phyloP scores from a whole-genome alignment of 2,113 vertebrate genomes.

The Callorhinus ursinus region DNA sequence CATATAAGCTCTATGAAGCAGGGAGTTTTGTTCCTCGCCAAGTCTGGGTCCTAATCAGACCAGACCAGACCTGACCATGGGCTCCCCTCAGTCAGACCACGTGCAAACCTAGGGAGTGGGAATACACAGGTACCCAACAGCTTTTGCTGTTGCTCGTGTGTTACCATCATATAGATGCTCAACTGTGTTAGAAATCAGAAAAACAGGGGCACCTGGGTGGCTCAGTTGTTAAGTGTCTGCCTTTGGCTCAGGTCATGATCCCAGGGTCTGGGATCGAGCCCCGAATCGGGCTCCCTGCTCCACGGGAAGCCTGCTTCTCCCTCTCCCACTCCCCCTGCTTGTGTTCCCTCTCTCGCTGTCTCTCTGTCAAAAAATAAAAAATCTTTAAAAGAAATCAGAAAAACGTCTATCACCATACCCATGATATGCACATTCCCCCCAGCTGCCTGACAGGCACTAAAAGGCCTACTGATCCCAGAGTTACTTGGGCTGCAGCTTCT shows the following conservation, averaged over 20 bases:
- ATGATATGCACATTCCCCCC: not conserved
- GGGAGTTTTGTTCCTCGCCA: not conserved
- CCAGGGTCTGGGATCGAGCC: no score
- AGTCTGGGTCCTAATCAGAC: not conserved
- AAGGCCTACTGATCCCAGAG: not conserved
- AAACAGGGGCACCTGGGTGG: not conserved
- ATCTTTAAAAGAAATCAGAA: not conserved
- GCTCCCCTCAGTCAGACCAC: not conserved
- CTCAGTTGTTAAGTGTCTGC: no score
- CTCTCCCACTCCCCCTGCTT: no score
- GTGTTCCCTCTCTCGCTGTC: no score
- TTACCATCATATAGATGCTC: not conserved
- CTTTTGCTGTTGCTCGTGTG: not conserved
- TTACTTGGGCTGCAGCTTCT: not conserved
- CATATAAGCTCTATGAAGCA: not conserved
- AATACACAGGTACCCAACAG: not conserved
- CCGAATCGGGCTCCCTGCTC: no score
- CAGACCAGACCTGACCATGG: not conserved
- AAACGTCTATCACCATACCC: not conserved
- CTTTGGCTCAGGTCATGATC: no score
- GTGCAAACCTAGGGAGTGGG: not conserved
- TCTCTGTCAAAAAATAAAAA: no score
- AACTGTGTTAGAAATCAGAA: not conserved
- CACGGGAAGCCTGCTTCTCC: no score
- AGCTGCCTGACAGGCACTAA: not conserved